These are phyloP conservation scores for Gymnobelideus leadbeateri DNA, from an alignment of 2,113 vertebrate genomes.

Conservation along the genomic window DNA sequence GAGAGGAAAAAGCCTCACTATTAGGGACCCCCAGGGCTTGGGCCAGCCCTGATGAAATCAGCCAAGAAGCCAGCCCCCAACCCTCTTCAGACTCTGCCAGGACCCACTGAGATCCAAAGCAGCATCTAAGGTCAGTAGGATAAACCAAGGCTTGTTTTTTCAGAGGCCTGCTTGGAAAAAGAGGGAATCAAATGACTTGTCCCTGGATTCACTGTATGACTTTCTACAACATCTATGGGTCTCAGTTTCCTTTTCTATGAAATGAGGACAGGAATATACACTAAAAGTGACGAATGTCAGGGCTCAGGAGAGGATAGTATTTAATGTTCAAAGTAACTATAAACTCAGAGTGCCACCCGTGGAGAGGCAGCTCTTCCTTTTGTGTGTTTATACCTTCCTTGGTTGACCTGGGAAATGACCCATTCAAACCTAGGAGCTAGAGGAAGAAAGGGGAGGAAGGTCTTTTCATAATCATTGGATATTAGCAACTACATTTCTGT, in stretches of 20 bases:
- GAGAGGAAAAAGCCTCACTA: slow-evolving; percentile 75
- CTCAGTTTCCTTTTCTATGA: background rate
- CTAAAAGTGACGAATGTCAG: background rate
- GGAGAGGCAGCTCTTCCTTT: background rate
- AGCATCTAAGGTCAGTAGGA: background rate
- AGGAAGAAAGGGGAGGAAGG: background rate
- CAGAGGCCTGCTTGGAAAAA: background rate
- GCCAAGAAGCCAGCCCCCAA: background rate
- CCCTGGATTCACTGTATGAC: background rate
- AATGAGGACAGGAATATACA: background rate
- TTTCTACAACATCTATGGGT: background rate
- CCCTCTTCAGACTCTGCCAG: background rate
- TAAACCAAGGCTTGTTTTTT: background rate
- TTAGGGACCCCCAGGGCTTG: slow-evolving; percentile 76
- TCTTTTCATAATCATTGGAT: background rate
- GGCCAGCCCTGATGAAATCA: slow-evolving; percentile 76
- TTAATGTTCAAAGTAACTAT: background rate
- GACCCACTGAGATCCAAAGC: background rate
- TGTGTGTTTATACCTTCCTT: background rate
- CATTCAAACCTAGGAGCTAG: background rate
- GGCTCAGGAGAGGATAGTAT: background rate
- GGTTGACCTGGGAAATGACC: background rate
- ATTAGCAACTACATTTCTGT: background rate
- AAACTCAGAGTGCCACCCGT: background rate
- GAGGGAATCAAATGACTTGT: background rate